Conservation (phyloP, 2,888 invertebrate species). For the Leptogaster cylindrica region DNA sequence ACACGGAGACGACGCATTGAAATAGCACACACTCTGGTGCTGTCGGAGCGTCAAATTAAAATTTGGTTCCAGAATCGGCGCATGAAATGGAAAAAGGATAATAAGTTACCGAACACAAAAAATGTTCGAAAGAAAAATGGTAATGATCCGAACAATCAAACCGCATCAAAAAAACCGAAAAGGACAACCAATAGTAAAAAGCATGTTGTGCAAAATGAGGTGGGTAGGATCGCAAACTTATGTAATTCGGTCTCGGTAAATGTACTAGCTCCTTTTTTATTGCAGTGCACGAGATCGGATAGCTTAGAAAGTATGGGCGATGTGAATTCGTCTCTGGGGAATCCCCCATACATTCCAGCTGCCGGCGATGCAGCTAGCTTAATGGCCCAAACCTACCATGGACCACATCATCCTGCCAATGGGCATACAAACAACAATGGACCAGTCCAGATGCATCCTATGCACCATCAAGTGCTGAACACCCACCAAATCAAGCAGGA, state of each 20-base stretch:
- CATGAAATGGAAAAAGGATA: constrained; percentile 87
- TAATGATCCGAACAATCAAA: constrained; percentile 59
- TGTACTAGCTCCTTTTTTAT: too few relatives aligned
- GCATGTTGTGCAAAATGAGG: constrained; percentile 61
- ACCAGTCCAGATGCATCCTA: constrained; percentile 51
- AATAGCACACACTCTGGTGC: constrained; percentile 93
- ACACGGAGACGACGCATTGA: constrained; percentile 94
- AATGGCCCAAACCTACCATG: constrained; percentile 63
- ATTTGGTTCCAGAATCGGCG: constrained; percentile 87
- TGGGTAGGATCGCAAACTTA: too few relatives aligned
- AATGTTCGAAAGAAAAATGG: constrained; percentile 70
- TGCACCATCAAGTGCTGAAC: constrained; percentile 43
- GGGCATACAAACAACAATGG: constrained; percentile 46
- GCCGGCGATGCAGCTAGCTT: constrained; percentile 55
- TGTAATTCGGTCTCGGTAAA: too few relatives aligned
- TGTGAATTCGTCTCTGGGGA: constrained; percentile 60
- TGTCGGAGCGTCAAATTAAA: constrained; percentile 90
- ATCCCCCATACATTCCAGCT: constrained; percentile 60
- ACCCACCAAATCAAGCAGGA: constrained; percentile 77
- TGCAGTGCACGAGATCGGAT: constrained; percentile 65
- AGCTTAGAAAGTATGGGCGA: constrained; percentile 72
- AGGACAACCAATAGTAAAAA: constrained; percentile 56
- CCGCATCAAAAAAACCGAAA: constrained; percentile 58
- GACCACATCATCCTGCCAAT: constrained; percentile 44
- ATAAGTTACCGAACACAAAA: constrained; percentile 65